Conservation (phyloP, 2,797 vertebrate genomes). For the Falco rusticolus region DNA sequence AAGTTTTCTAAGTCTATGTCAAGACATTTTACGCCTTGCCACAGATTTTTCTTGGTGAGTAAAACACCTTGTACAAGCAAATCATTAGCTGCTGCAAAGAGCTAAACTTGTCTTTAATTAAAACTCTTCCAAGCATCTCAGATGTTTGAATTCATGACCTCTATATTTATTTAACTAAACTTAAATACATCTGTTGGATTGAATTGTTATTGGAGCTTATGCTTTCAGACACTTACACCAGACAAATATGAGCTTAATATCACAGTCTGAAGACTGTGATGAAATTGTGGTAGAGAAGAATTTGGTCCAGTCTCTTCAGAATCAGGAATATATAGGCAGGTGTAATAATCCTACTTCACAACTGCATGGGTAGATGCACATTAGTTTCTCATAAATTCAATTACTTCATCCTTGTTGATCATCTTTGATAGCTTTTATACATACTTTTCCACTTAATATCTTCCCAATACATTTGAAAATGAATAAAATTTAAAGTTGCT, state of each 20-base stretch:
- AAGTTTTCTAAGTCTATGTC: neutral
- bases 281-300: neutral
- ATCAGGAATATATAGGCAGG: neutral
- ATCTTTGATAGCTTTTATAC: slow-evolving; percentile 15
- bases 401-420: neutral
- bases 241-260: neutral
- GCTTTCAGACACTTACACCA: neutral
- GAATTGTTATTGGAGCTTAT: neutral
- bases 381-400: neutral
- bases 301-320: neutral
- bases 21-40: neutral
- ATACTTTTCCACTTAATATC: slow-evolving; percentile 33
- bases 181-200: neutral
- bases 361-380: neutral
- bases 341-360: neutral
- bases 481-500: slow-evolving; percentile 52
- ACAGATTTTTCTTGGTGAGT: neutral
- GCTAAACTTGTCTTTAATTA: neutral
- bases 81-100: neutral
- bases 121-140: neutral
- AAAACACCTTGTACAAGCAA: neutral
- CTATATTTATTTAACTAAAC: neutral
- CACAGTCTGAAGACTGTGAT: neutral
- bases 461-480: slow-evolving; percentile 11
- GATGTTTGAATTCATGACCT: neutral